A percentile compares a stretch with the other conserved stretches of the same genome.
These are phyloP conservation scores for Mesocentrotus franciscanus DNA, from an alignment of 53 echinoderm and acorn worm species.

Conservation along the genomic window DNA sequence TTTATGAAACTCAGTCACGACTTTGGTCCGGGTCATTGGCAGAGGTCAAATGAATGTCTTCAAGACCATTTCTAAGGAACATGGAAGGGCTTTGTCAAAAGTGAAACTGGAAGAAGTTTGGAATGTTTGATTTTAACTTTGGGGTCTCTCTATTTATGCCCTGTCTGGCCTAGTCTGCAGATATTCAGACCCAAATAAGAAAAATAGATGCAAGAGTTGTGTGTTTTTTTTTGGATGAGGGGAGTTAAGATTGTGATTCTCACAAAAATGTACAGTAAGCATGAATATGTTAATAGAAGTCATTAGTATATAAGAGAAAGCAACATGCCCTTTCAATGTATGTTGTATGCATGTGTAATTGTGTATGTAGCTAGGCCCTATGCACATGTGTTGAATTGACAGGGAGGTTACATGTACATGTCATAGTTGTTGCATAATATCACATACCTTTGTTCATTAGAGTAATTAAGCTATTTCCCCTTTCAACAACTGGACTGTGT, in stretches of 20 bases:
- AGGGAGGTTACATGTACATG: background rate
- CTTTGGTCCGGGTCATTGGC: background rate
- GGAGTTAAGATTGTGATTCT: too few relatives aligned
- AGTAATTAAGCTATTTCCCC: conserved; percentile 36
- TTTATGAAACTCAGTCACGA: background rate
- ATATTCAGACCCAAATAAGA: background rate
- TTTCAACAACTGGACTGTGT: conserved; percentile 30
- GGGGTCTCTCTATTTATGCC: background rate
- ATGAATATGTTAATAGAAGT: too few relatives aligned
- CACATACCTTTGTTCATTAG: background rate
- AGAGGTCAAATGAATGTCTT: conserved; percentile 44
- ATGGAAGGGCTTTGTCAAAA: conserved; percentile 48
- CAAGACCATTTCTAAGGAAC: conserved; percentile 42
- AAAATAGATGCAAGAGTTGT: too few relatives aligned
- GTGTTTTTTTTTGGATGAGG: too few relatives aligned
- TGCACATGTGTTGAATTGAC: background rate
- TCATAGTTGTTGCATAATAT: conserved; percentile 31
- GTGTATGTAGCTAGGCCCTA: too few relatives aligned
- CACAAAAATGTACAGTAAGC: too few relatives aligned
- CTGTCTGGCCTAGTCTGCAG: conserved; percentile 41
- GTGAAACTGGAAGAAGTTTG: conserved; percentile 50
- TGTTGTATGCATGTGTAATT: background rate
- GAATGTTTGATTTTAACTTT: conserved; percentile 49
- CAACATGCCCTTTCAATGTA: too few relatives aligned
- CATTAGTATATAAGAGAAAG: too few relatives aligned